Conservation (phyloP, 1,140 invertebrate species). For the Gonatopus flavifemur region DNA sequence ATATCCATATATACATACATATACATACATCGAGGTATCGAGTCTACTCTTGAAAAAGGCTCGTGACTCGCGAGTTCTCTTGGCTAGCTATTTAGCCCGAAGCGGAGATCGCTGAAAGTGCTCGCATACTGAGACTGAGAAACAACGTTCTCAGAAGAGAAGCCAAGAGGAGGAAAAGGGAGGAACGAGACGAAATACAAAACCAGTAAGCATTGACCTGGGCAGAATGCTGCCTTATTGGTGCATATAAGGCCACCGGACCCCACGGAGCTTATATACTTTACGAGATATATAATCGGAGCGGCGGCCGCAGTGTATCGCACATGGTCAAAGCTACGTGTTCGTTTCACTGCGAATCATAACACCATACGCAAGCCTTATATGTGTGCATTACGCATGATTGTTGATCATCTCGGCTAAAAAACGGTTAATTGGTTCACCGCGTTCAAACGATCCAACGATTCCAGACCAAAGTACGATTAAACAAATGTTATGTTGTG, state of each 20-base stretch:
- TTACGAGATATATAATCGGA: conserved; percentile 39
- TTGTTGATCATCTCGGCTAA: no score
- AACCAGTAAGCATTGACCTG: conserved; percentile 56
- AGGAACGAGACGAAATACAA: conserved; percentile 41
- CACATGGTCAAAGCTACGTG: conserved; percentile 29
- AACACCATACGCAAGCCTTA: conserved; percentile 11
- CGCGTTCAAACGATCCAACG: no score
- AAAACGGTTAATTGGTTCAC: conserved; percentile 30
- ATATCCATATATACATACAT: no score
- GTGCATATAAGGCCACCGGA: conserved; percentile 32
- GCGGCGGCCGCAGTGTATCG: conserved; percentile 25
- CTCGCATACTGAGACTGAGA: conserved; percentile 27
- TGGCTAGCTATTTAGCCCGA: conserved; percentile 1
- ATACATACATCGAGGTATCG: no score
- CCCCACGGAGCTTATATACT: conserved; percentile 46
- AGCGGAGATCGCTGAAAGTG: conserved; percentile 3
- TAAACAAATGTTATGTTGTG: no score
- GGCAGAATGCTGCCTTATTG: conserved; percentile 50
- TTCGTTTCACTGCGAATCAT: background rate
- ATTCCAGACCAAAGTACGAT: no score
- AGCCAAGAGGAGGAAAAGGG: conserved; percentile 11
- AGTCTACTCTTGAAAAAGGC: conserved; percentile 3
- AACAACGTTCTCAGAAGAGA: no score
- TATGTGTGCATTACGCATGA: conserved; percentile 18
- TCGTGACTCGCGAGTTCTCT: background rate